Evolutionary conservation across 2,888 invertebrate species (phyloP), one percentile per base, ranked within the genome.

Genomic region (Drosophila flavopinicola): DNA sequence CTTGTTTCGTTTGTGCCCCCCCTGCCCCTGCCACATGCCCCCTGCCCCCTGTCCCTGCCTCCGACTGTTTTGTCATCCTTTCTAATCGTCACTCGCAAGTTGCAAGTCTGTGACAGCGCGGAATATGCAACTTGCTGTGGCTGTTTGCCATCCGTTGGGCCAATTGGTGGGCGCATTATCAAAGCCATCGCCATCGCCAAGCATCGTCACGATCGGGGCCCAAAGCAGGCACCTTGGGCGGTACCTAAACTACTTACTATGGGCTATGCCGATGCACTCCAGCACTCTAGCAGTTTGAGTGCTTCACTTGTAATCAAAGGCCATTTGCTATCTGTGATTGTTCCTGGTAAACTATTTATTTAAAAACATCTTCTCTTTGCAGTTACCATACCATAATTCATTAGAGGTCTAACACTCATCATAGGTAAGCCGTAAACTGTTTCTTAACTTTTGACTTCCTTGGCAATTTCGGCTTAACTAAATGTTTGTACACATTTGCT

Each of bases 131-230:
- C 48, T 47, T 25, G 25, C 27, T 11, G 9, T 33, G 13, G 33
- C 33, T 3, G 15, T 13, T 33, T 33, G 39, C 35, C 53, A 57
- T 65, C 66, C 68, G 61, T 66, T 71, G 71, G 66, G 65, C 75
- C 75, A 71, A 75, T 78, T 68, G 64, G 48, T 68, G 73, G 67
- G 64, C 73, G 63, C 70, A 67, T 65, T 78, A 82, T 80, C 78
- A 78, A 75, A 78, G 67, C 61, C 75, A 75, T 65, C 67, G 15
- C n/a, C n/a, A n/a, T n/a, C n/a, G n/a, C n/a, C n/a, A 42, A 42
- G 60, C 59, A 56, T 47, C 56, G 58, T 65, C 73, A 73, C 68
- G 65, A 68, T 68, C 61, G 48, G 33, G 23, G n/a, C n/a, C 38
- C 53, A 42, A 42, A 45, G 66, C 45, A 27, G 23, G 71, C 72